Conservation (phyloP, 2,888 invertebrate genomes). For the Tetranychus truncatus region DNA sequence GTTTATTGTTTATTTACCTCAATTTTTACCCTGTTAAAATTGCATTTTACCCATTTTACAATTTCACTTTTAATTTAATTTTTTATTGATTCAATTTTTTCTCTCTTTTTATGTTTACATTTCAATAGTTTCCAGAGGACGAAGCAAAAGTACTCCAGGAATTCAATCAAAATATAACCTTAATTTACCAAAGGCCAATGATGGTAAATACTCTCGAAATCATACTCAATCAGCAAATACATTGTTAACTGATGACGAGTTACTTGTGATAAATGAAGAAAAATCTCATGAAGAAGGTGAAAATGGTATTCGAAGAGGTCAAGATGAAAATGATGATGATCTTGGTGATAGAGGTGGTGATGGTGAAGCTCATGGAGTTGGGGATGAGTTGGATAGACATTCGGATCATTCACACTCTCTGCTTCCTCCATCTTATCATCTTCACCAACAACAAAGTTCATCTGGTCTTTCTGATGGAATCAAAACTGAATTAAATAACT, state of each 20-base stretch:
- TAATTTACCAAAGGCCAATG: neutral
- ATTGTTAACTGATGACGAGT: constrained; percentile 1
- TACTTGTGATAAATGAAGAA: constrained; percentile 6
- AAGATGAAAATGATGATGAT: neutral
- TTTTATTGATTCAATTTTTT: neutral
- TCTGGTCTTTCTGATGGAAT: constrained; percentile 3
- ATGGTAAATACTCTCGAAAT: constrained; percentile 5
- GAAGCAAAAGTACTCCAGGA: constrained; percentile 88
- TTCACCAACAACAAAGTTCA: neutral
- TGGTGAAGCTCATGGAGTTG: neutral
- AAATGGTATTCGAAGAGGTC: neutral
- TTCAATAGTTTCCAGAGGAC: constrained; percentile 48
- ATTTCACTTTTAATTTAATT: neutral
- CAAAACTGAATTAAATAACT: constrained; percentile 1
- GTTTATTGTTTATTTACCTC: too few relatives aligned
- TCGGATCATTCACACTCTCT: neutral
- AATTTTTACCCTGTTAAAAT: too few relatives aligned
- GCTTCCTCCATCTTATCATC: neutral
- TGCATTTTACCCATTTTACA: too few relatives aligned
- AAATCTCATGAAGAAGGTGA: neutral
- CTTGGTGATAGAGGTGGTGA: neutral
- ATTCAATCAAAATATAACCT: neutral
- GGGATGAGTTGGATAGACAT: neutral
- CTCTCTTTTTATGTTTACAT: neutral
- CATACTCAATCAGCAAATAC: constrained; percentile 10